These are phyloP conservation scores for Monochamus alternatus DNA, from an alignment of 2,888 invertebrate species.

Conservation along the genomic window DNA sequence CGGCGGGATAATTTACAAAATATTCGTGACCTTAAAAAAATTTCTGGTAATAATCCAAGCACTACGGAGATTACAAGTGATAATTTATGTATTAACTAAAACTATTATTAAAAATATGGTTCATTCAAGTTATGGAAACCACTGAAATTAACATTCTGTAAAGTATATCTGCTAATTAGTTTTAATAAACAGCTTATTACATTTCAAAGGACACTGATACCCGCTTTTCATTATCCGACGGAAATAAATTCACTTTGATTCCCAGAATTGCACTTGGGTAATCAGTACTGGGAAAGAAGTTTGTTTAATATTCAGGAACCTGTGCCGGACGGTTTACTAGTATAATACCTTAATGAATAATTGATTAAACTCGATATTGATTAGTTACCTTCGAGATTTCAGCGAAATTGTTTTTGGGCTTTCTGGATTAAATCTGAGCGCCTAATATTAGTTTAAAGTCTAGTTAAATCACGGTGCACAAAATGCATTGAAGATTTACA, in stretches of 20 bases:
- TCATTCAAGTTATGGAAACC: neutral
- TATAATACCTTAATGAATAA: conserved; percentile 33
- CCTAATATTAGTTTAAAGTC: conserved; percentile 22
- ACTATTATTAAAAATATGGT: no score
- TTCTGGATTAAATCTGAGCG: conserved; percentile 21
- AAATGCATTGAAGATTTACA: conserved; percentile 9
- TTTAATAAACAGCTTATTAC: neutral
- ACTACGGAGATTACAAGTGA: no score
- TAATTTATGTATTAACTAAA: no score
- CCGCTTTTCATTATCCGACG: conserved; percentile 4
- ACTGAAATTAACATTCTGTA: neutral
- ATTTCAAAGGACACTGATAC: neutral
- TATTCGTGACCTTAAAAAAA: no score
- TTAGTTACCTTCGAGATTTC: conserved; percentile 34
- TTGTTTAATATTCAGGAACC: conserved; percentile 29
- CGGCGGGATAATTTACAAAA: no score
- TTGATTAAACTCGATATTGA: conserved; percentile 32
- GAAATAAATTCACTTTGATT: conserved; percentile 10
- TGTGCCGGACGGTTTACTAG: conserved; percentile 4
- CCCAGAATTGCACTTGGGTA: conserved; percentile 27
- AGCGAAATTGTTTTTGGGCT: conserved; percentile 33
- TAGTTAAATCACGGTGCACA: conserved; percentile 9
- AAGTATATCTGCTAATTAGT: neutral
- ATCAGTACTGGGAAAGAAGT: conserved; percentile 19
- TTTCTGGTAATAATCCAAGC: no score